Conservation (phyloP, 2,888 invertebrate genomes). For the Calameuta pallipes region DNA sequence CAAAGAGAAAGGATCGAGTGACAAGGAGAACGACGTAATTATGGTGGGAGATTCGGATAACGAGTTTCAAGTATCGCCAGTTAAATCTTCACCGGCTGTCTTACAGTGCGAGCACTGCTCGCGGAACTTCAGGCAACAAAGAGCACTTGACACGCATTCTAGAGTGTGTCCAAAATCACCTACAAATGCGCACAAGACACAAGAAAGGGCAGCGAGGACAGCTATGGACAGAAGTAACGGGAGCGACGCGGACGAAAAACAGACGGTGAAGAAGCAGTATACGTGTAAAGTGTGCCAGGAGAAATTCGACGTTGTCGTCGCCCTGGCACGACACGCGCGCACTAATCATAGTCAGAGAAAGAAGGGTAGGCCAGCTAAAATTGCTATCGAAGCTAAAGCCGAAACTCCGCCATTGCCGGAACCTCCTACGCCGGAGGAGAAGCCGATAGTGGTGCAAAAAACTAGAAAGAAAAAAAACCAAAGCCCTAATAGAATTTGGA, state of each 20-base stretch:
- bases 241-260: neutral
- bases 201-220: slow-evolving; percentile 15
- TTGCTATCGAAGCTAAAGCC: neutral
- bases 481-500: slow-evolving; percentile 38
- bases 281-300: slow-evolving; percentile 58
- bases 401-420: neutral
- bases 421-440: neutral
- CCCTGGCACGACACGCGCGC: slow-evolving; percentile 58
- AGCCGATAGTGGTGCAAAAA: neutral
- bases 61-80: slow-evolving; percentile 21
- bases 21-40: slow-evolving; percentile 62
- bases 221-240: neutral
- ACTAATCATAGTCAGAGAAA: slow-evolving; percentile 46
- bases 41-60: slow-evolving; percentile 61
- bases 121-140: slow-evolving; percentile 52
- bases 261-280: slow-evolving; percentile 42
- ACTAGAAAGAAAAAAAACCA: slow-evolving; percentile 27
- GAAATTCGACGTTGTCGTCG: slow-evolving; percentile 58
- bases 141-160: slow-evolving; percentile 52
- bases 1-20: slow-evolving; percentile 62
- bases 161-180: slow-evolving; percentile 53
- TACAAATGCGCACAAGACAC: slow-evolving; percentile 30
- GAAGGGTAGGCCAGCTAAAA: slow-evolving; percentile 1
- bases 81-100: slow-evolving; percentile 24
- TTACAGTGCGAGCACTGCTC: slow-evolving; percentile 54